Conservation (phyloP, 2,888 invertebrate species). For the Cancer borealis region DNA sequence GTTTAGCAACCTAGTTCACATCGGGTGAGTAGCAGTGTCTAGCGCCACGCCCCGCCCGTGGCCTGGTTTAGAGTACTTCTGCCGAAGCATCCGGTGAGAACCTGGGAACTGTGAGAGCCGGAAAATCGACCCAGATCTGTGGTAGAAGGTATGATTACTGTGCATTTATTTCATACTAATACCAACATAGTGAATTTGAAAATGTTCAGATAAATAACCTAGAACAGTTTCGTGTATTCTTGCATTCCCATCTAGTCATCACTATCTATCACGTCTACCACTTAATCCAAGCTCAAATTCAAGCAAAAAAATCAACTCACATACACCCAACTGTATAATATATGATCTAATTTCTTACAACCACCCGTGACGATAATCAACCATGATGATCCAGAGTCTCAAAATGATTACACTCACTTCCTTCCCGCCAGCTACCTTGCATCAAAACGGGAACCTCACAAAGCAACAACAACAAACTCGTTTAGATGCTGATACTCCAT, state of each 20-base stretch:
- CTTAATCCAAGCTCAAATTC: neutral
- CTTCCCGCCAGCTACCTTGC: neutral
- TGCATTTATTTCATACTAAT: neutral
- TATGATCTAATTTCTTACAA: slow-evolving; percentile 9
- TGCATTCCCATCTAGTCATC: neutral
- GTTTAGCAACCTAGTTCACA: neutral
- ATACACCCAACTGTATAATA: neutral
- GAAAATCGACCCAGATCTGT: neutral
- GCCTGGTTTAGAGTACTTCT: neutral
- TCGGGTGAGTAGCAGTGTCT: neutral
- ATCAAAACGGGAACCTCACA: slow-evolving; percentile 9
- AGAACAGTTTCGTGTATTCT: neutral
- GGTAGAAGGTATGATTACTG: neutral
- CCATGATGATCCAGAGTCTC: neutral
- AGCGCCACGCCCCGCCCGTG: no score
- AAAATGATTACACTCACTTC: slow-evolving; percentile 6
- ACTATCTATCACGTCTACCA: neutral
- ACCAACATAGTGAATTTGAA: neutral
- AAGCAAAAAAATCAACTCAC: neutral
- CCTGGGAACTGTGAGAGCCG: neutral
- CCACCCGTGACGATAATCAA: slow-evolving; percentile 29
- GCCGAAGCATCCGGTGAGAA: neutral
- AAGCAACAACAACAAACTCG: slow-evolving; percentile 4
- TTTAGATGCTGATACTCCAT: neutral
- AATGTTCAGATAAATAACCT: neutral